Evolutionary conservation across 1,140 invertebrate species (phyloP), one percentile per base, ranked within the genome.

Genomic region (Drosophila lini): DNA sequence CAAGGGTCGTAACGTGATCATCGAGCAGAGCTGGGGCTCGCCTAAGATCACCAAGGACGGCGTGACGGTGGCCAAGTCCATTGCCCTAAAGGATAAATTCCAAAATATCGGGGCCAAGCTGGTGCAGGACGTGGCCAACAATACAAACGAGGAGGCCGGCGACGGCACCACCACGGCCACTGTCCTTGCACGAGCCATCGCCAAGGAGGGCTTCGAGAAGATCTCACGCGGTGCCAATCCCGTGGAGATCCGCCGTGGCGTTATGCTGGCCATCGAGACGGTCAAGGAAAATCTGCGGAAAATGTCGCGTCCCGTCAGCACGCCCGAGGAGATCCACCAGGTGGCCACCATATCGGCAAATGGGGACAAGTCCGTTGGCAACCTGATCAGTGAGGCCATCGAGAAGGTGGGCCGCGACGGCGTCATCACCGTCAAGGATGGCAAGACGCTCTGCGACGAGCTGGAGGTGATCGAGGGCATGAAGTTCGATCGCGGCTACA

Each of bases 1-100:
- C 59, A 99, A 99, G 95, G 99, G 99, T 47, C 95, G 99, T 77
- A 99, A 99, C 93, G 99, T 99, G 11, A 99, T 99, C 83, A 94
- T 99, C 74, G 99, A 99, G 93, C 98, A 99, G 93, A 98, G 97
- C n/a, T 99, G 99, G 99, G 99, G 99, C 8, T 97, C 97, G 58
- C 99, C 99, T 10, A 99, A 99, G 93, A 99, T 99, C 88, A 99
- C 98, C 31, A 99, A 99, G 93, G 99, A 99, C 92, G 99, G 99
- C 80, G 99, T 99, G 0, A 99, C 99, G 1, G 99, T 99, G 45
- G 99, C 99, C 15, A 99, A 99, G 92, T 96, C 97, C 3, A 96
- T 99, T 52, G 98, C 99, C 92, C 93, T 99, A 2, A 98, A 99
- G 93, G 98, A 99, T 91, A 99, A 99, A 93, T 99, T 98, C 93